Base-by-base conservation (phyloP, 2,888 invertebrate genomes). In the Diachrysia chrysitis region DNA sequence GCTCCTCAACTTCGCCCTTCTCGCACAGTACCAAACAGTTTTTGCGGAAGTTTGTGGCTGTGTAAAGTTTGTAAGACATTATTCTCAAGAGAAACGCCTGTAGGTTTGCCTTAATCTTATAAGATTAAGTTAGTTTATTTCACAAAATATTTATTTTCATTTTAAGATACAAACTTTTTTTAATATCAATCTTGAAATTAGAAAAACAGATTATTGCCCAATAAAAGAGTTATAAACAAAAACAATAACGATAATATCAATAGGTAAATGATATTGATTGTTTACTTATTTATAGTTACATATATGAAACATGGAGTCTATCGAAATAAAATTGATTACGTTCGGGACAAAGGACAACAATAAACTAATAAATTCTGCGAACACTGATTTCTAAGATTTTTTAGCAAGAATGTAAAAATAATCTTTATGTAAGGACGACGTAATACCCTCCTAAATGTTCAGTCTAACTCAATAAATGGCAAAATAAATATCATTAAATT, bases 1-100 rank as follows among this genome's bases (percentile, higher is more conserved):
- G 97, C 75, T 97, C 96, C 69, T 96, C 96, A 2, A 96, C 96
- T 37, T 95, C 95, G 0, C 83, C 90, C 53, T 96, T 96, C 79
- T 96, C 95, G 63, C 96, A 95, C 67, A 96, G 85, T 5, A 96
- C 93, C 29, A 96, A 93, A 72, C 95, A 94, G 29, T 60, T 75
- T 73, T 95, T 95, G 7, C 95, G 91, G 69, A 71, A 83, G 71
- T 95, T 95, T 5, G 93, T 78, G 0, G 76, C 95, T 95, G 67
- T 35, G 35, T 0, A 61, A 59, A 79, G 58, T 16, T 29, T 53
- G 9, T 46, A 42, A 48, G 19, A 77, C 14, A 56, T 59, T 65
- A 48, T 37, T 46, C 19, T 55, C 35, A 48, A 2, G 37, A 12
- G 16, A 61, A 19, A 25, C 19, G 2, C 23, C 16, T 35, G 3